Evolutionary conservation across 2,888 invertebrate genomes (phyloP), one percentile per base, ranked within the genome.

Genomic region (Azorinus chamasolen): DNA sequence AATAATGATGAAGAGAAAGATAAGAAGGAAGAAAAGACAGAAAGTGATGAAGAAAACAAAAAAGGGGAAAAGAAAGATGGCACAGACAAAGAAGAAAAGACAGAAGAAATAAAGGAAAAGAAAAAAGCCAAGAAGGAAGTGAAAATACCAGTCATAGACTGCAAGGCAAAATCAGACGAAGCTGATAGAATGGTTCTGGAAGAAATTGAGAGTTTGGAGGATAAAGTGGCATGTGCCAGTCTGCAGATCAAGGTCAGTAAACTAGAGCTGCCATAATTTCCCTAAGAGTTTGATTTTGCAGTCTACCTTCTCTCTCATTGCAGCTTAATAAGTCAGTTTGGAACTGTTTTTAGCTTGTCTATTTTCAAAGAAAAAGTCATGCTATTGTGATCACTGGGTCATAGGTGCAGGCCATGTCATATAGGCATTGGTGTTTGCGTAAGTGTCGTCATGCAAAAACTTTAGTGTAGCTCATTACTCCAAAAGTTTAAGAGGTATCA

Each of bases 171-270:
- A 41, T 66, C 97, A 0, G 94, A 96, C 22, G 94, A 97, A n/a
- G 95, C 97, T 10, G 98, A 98, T 91, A 94, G 96, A 87, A 95
- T 96, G 45, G 93, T 97, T 2, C 81, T 92, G 63, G 98, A 98
- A 88, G 94, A 90, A 41, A 89, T 92, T 18, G 91, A 93, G 61
- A 87, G 83, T 20, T 81, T 93, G 48, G 93, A 93, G 68, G 92
- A 92, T 43, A 80, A 91, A 32, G 89, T 93, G 10, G 89, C 89
- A 48, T 86, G 86, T 57, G 92, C 93, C 58, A 93, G 93, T 84
- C 86, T 93, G 1, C 92, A 92, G 75, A 89, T 90, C 41, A 92
- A 89, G 86, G 91, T 90, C 46, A 74, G 81, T 72, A 18, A 6
- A n/a, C 32, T n/a, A n/a, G n/a, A n/a, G n/a, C n/a, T n/a, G n/a